A percentile compares a stretch with the other conserved stretches of the same genome.
Conservation (phyloP, 2,797 vertebrate genomes). For the Amazona finschi region DNA sequence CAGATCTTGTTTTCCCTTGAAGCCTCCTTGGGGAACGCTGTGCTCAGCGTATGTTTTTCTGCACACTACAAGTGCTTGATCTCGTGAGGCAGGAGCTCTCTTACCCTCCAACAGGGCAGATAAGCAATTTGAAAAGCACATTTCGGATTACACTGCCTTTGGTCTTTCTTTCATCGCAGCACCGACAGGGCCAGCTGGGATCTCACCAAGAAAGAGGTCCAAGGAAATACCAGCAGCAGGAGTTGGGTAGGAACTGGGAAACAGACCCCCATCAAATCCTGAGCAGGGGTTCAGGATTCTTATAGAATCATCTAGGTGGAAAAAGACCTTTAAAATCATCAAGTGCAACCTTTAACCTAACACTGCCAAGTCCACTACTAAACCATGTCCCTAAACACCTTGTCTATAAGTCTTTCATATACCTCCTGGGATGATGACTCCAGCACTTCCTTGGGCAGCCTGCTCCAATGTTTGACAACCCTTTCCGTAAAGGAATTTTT, state of each 20-base stretch:
- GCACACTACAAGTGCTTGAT: rapidly evolving
- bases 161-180: neutral
- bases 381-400: neutral
- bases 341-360: neutral
- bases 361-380: neutral
- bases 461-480: neutral
- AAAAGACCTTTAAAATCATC: neutral
- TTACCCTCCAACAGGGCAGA: neutral
- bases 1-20: neutral
- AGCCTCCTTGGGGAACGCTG: neutral
- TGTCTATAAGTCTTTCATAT: neutral
- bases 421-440: too few relatives aligned
- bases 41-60: neutral
- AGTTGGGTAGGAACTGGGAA: neutral
- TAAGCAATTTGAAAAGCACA: neutral
- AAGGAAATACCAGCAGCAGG: neutral
- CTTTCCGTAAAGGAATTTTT: neutral
- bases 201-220: neutral
- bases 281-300: neutral
- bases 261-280: too few relatives aligned
- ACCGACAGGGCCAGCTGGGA: neutral
- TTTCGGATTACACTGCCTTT: neutral
- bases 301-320: neutral
- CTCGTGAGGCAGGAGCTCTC: neutral
- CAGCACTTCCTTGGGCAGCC: neutral